Percentiles rank a stretch among this genome's conserved stretches.
phyloP scores from a whole-genome alignment of 2,113 vertebrate species.

The Perca flavescens region DNA sequence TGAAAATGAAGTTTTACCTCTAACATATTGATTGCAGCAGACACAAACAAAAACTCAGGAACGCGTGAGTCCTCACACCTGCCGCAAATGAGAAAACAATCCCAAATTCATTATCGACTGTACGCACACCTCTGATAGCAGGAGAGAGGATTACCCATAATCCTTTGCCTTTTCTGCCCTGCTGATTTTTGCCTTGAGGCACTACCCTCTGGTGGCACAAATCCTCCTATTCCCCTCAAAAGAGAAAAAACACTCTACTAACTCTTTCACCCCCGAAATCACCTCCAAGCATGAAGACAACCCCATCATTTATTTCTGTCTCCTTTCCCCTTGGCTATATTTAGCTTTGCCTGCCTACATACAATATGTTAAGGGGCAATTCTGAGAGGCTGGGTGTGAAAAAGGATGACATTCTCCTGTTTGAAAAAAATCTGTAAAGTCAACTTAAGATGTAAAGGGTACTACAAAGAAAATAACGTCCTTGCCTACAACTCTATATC shows the following conservation, averaged over 20 bases:
- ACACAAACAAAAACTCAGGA: conserved; percentile 20
- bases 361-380: conserved; percentile 14
- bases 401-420: conserved; percentile 18
- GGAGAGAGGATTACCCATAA: conserved; percentile 71
- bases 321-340: conserved; percentile 59
- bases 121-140: conserved; percentile 47
- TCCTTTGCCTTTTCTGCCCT: conserved; percentile 67
- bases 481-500: conserved; percentile 15
- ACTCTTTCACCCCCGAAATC: conserved; percentile 57
- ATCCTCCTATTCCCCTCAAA: conserved; percentile 26
- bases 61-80: conserved; percentile 9
- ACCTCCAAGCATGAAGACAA: conserved; percentile 51
- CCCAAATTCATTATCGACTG: conserved; percentile 63
- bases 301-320: conserved; percentile 14
- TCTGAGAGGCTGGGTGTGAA: conserved; percentile 23
- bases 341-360: conserved; percentile 43
- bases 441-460: conserved; percentile 28
- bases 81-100: conserved; percentile 48
- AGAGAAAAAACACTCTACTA: conserved; percentile 12
- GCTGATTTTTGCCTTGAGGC: conserved; percentile 63
- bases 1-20: background rate
- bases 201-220: conserved; percentile 58
- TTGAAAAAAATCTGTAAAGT: conserved; percentile 13
- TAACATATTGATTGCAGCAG: background rate
- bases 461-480: conserved; percentile 11